phyloP scores from a whole-genome alignment of 2,888 invertebrate species.

The Onchidella celtica region DNA sequence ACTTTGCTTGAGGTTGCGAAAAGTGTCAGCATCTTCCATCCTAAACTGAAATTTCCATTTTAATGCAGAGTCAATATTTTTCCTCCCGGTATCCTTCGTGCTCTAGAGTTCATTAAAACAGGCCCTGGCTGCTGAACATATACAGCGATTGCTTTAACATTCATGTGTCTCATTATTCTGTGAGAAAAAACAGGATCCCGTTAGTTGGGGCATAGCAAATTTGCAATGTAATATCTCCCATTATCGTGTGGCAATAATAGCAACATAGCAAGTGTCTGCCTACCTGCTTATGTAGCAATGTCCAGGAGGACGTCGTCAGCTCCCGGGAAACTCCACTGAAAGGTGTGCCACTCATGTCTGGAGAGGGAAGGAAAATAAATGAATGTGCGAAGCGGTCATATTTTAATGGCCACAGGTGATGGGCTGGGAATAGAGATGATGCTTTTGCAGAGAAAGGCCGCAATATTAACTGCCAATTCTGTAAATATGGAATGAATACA shows the following conservation, averaged over 20 bases:
- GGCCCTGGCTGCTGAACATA: neutral
- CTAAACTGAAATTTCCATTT: slow-evolving; percentile 43
- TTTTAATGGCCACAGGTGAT: too few relatives aligned
- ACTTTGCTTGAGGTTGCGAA: slow-evolving; percentile 22
- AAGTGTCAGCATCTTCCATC: slow-evolving; percentile 28
- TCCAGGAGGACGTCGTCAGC: too few relatives aligned
- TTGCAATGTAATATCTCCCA: neutral
- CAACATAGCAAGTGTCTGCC: too few relatives aligned
- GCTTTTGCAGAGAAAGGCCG: too few relatives aligned
- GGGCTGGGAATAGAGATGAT: too few relatives aligned
- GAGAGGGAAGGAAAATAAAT: too few relatives aligned
- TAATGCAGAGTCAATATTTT: slow-evolving; percentile 39
- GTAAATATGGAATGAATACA: too few relatives aligned
- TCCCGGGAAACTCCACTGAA: too few relatives aligned
- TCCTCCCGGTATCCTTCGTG: slow-evolving; percentile 19
- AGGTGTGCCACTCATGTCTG: too few relatives aligned
- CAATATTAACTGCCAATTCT: too few relatives aligned
- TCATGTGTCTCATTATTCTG: slow-evolving; percentile 12
- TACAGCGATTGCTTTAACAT: neutral
- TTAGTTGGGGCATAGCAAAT: neutral
- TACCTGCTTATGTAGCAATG: too few relatives aligned
- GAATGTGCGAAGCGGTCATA: too few relatives aligned
- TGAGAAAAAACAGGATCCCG: slow-evolving; percentile 10
- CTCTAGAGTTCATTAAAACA: slow-evolving; percentile 38
- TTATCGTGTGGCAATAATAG: neutral